Base-by-base conservation (phyloP, 2,888 invertebrate species). In the Lobophora halterata region DNA sequence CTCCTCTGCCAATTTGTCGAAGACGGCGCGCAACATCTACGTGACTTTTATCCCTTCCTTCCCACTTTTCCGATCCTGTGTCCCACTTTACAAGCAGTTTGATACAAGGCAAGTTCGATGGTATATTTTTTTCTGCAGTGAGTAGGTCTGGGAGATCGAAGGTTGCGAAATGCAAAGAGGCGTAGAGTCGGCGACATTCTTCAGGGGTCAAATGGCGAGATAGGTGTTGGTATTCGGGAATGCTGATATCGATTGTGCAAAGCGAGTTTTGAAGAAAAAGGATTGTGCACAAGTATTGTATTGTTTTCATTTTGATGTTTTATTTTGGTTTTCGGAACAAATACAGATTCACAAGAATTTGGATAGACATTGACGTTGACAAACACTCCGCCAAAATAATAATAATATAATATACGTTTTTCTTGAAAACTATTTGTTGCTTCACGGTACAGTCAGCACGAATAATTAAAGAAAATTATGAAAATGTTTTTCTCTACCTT, bases 31-130 rank as follows among this genome's bases (percentile, higher is more conserved):
- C 80, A 5, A 92, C 52, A 6, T 79, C 58, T 53, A 88, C 88
- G 49, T 92, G 91, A 2, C 88, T 88, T 61, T 89, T 87, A 0
- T 89, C 89, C 54, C 67, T 78, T 1, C 91, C 91, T 66, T 89
- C 89, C 41, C 65, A 65, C 28, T 56, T 52, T 12, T 65, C 54
- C 5, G 46, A 56, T 17, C 71, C 71, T 38, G 55, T 61, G 36
- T 90, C 90, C 91, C 92, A 92, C 53, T 89, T 87, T 0, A 89
- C 53, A 1, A 92, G 71, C 4, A 90, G 79, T 8, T 88, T 70
- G 2, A 91, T 60, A 50, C 92, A 92, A 1, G 89, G 64, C 1
- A 87, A 60, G 27, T 89, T 72, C n/a, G n/a, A n/a, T 6, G 89
- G 82, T 20, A 90, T 60, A 42, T 77, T 79, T 13, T 78, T 68